A percentile compares a stretch with the other conserved stretches of the same genome.
Evolutionary conservation across 2,888 invertebrate genomes (phyloP).

Genomic region (Antitype chi): DNA sequence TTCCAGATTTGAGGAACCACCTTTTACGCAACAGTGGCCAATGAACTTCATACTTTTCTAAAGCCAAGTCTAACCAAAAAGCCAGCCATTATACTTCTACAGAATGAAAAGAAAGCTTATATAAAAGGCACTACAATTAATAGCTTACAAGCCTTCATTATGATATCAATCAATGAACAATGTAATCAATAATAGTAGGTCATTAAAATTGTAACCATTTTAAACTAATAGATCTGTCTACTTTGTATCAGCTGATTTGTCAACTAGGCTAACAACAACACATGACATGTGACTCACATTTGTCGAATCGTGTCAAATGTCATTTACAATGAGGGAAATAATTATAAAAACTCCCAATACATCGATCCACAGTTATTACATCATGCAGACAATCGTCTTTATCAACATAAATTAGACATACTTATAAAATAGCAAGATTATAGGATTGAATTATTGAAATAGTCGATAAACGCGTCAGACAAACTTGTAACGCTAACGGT

Average conservation of each 20-base stretch:
- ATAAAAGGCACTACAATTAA: not conserved
- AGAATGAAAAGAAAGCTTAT: not conserved
- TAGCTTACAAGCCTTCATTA: not conserved
- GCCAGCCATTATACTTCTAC: not conserved
- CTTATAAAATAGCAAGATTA: not conserved
- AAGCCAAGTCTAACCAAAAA: not conserved
- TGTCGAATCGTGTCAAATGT: not conserved
- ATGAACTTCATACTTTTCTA: not conserved
- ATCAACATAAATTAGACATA: not conserved
- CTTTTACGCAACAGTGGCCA: not conserved
- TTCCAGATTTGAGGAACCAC: not conserved
- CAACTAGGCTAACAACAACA: not conserved
- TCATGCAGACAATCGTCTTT: not conserved
- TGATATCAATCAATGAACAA: not conserved
- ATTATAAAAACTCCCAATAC: not conserved
- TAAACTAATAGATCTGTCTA: not conserved
- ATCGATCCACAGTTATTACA: not conserved
- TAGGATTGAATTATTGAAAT: too few species aligned
- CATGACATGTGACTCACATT: conserved; percentile 9
- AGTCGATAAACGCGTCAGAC: too few species aligned
- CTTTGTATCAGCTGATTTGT: not conserved
- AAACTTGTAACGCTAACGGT: not conserved
- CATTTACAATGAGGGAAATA: not conserved
- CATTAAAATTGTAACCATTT: not conserved
- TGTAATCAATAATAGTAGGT: conserved; percentile 4